Percentiles rank a stretch among this genome's conserved stretches.
phyloP scores from a whole-genome alignment of 1,140 invertebrate genomes.

The Monochamus saltuarius region DNA sequence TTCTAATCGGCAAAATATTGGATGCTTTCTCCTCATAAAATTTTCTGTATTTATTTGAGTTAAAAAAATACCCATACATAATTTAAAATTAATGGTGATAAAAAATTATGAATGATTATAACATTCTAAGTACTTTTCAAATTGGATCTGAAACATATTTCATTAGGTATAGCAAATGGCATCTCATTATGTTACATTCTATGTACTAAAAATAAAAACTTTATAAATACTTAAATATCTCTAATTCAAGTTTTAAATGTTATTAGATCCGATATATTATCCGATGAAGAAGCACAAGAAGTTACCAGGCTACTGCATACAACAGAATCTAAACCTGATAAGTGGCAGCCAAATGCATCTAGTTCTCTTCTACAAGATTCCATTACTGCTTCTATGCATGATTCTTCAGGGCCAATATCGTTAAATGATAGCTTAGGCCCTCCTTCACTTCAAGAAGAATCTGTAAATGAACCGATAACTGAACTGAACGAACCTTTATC shows the following conservation, averaged over 20 bases:
- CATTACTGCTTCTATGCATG: constrained; percentile 38
- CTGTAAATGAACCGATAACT: constrained; percentile 35
- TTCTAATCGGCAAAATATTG: no score
- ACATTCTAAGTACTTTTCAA: no score
- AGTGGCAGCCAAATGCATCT: constrained; percentile 56
- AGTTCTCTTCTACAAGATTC: constrained; percentile 51
- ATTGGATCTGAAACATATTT: no score
- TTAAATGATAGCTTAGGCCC: constrained; percentile 47
- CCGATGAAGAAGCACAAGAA: constrained; percentile 84
- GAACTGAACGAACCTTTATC: constrained; percentile 31
- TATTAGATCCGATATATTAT: constrained; percentile 67
- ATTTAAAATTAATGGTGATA: no score
- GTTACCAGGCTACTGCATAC: constrained; percentile 75
- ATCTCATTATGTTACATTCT: no score
- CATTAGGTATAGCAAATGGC: no score
- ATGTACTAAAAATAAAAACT: no score
- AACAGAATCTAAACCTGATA: constrained; percentile 51
- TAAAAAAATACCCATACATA: no score
- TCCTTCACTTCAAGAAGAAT: constrained; percentile 46
- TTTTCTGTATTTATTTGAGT: no score
- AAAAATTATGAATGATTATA: no score
- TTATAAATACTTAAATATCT: not conserved
- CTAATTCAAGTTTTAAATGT: not conserved
- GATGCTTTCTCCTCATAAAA: no score
- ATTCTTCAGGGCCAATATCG: constrained; percentile 46